Percentiles rank a stretch among this genome's conserved stretches.
These are phyloP conservation scores for Drosophila fungiperda DNA, from an alignment of 2,888 invertebrate species.

Conservation along the genomic window DNA sequence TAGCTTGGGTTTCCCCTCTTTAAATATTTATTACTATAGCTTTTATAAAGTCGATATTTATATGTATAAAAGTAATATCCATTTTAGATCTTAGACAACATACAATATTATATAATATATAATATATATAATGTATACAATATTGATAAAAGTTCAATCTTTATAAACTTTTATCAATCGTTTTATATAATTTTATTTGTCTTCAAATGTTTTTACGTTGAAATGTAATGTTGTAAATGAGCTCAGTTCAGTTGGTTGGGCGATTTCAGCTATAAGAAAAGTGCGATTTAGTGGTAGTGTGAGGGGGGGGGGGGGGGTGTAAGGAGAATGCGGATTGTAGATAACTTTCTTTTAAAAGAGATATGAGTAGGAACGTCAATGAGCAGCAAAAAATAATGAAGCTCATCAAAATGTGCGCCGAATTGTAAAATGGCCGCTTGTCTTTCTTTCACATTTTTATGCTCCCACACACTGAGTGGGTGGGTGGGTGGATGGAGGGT, in stretches of 20 bases:
- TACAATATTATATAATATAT: too few relatives aligned
- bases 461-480: slow-evolving; percentile 7
- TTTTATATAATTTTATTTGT: not conserved
- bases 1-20: not conserved
- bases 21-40: not conserved
- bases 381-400: slow-evolving; percentile 77
- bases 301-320: not conserved
- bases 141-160: too few relatives aligned
- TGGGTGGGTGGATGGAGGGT: slow-evolving; percentile 1
- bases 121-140: too few relatives aligned
- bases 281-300: not conserved
- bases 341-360: slow-evolving; percentile 40
- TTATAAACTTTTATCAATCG: not conserved
- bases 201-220: not conserved
- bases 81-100: too few relatives aligned
- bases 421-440: slow-evolving; percentile 80
- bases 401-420: slow-evolving; percentile 80
- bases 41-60: not conserved
- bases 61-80: too few relatives aligned
- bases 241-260: slow-evolving; percentile 28
- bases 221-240: slow-evolving; percentile 22
- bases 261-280: slow-evolving; percentile 9
- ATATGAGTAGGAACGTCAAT: slow-evolving; percentile 69
- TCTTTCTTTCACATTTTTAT: slow-evolving; percentile 27
- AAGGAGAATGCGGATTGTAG: not conserved